These are phyloP conservation scores for Phoeniculus purpureus DNA, from an alignment of 2,797 vertebrate genomes.

Conservation along the genomic window DNA sequence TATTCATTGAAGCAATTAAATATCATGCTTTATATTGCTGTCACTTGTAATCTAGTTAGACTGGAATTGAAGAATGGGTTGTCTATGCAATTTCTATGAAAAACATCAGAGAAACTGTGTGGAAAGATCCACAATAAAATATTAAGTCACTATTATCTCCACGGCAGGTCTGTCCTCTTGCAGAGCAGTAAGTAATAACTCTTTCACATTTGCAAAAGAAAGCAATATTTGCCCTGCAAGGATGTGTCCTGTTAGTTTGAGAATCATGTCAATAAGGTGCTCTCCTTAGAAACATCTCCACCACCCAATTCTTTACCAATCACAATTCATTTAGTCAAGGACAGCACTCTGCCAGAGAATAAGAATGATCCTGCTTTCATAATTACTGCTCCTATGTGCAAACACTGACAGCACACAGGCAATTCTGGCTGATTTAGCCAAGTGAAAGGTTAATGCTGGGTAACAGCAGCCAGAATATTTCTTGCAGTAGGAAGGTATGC, in stretches of 20 bases:
- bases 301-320: conserved; percentile 50
- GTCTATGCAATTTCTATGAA: conserved; percentile 44
- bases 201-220: conserved; percentile 59
- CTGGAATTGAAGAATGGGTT: conserved; percentile 58
- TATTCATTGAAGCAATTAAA: conserved; percentile 61
- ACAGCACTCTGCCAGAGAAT: neutral
- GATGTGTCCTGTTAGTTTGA: conserved; percentile 63
- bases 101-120: conserved; percentile 13
- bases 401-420: conserved; percentile 23
- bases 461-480: conserved; percentile 24
- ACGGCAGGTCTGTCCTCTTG: conserved; percentile 39
- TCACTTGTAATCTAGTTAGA: conserved; percentile 61
- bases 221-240: conserved; percentile 42
- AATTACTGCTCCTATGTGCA: conserved; percentile 24
- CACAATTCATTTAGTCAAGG: conserved; percentile 52
- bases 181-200: conserved; percentile 45
- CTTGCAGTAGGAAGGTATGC: conserved; percentile 22
- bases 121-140: conserved; percentile 31
- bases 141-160: conserved; percentile 51
- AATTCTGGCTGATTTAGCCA: conserved; percentile 60
- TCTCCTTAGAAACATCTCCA: conserved; percentile 43
- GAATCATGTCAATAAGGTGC: conserved; percentile 60
- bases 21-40: conserved; percentile 51
- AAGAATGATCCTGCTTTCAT: conserved; percentile 22
- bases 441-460: conserved; percentile 51